A percentile compares a stretch with the other conserved stretches of the same genome.
Evolutionary conservation across 2,797 vertebrate species (phyloP).

Genomic region (Luscinia megarhynchos): DNA sequence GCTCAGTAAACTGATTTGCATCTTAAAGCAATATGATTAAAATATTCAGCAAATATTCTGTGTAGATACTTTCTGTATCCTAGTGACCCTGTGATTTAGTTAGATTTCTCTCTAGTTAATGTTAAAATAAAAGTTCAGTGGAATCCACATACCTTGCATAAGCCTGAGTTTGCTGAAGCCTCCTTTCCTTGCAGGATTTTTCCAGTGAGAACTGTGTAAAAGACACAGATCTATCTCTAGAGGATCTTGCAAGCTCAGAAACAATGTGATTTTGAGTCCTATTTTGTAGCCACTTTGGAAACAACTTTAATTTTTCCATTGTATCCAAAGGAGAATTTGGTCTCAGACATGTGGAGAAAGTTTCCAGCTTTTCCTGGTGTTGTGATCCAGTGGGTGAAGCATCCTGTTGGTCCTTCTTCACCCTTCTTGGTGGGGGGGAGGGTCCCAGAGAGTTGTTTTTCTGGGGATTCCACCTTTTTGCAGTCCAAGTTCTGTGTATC

Average conservation of each 20-base stretch:
- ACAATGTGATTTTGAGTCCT: not conserved
- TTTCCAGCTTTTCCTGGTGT: not conserved
- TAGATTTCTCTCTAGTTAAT: not conserved
- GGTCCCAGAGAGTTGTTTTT: not conserved
- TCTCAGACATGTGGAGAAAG: not conserved
- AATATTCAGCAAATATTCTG: not conserved
- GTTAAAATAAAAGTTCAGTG: not conserved
- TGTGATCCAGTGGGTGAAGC: not conserved
- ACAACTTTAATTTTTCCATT: not conserved
- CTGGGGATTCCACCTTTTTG: not conserved
- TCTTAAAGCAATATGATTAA: not conserved
- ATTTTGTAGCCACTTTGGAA: not conserved
- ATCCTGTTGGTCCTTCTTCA: not conserved
- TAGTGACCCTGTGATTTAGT: not conserved
- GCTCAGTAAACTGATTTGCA: not conserved
- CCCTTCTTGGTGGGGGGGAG: not conserved
- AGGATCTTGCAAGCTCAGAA: not conserved
- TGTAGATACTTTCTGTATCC: not conserved
- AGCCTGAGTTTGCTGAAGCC: not conserved
- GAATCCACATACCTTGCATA: not conserved
- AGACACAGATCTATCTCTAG: not conserved
- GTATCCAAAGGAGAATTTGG: not conserved
- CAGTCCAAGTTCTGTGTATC: not conserved
- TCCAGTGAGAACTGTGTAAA: not conserved
- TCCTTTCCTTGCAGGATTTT: not conserved